phyloP scores from a whole-genome alignment of 2,888 invertebrate genomes.

The Creontiades dilutus region DNA sequence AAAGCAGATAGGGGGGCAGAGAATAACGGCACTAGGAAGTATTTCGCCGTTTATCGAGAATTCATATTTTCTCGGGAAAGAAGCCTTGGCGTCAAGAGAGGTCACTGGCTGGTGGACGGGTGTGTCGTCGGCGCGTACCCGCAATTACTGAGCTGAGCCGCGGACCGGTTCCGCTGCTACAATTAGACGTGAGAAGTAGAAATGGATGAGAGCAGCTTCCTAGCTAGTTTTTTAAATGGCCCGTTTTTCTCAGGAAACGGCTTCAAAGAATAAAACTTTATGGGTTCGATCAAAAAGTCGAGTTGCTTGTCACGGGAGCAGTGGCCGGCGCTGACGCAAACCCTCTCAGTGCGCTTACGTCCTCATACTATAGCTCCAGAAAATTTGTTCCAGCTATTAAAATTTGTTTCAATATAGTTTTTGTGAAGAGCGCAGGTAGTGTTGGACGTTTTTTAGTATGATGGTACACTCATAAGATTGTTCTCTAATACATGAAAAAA shows the following conservation, averaged over 20 bases:
- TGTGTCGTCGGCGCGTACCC: conserved; percentile 31
- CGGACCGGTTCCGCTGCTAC: conserved; percentile 24
- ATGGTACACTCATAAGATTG: too few relatives aligned
- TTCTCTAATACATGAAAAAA: too few relatives aligned
- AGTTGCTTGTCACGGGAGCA: not conserved
- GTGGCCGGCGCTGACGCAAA: not conserved
- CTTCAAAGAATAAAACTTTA: conserved; percentile 9
- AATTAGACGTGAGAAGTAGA: conserved; percentile 27
- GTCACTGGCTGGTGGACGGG: conserved; percentile 26
- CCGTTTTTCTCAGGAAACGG: conserved; percentile 7
- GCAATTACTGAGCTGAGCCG: conserved; percentile 9
- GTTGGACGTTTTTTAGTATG: too few relatives aligned
- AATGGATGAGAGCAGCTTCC: not conserved
- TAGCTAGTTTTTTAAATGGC: conserved; percentile 20
- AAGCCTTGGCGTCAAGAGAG: not conserved
- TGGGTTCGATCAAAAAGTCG: conserved; percentile 32
- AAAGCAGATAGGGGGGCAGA: too few relatives aligned
- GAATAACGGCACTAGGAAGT: not conserved
- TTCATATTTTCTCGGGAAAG: conserved; percentile 19
- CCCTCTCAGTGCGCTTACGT: not conserved
- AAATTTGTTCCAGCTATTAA: too few relatives aligned
- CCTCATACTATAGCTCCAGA: too few relatives aligned
- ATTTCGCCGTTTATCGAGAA: not conserved
- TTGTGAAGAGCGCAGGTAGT: too few relatives aligned
- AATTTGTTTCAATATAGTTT: too few relatives aligned